phyloP scores from a whole-genome alignment of 1,140 invertebrate genomes.

The Calliphora vicina region DNA sequence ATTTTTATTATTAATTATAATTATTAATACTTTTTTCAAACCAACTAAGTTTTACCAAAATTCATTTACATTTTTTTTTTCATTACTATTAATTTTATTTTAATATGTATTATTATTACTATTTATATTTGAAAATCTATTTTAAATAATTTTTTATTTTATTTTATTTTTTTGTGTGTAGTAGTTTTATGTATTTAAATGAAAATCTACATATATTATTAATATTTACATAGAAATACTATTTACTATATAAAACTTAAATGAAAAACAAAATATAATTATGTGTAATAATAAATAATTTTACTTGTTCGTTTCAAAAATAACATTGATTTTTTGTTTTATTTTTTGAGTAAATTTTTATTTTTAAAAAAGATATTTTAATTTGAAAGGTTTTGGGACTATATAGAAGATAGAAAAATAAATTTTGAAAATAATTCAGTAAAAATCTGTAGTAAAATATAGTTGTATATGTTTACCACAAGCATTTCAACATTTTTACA shows the following conservation, averaged over 20 bases:
- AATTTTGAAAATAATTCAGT: too few species aligned
- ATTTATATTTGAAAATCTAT: neutral
- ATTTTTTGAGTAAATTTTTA: constrained; percentile 6
- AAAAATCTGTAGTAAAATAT: too few species aligned
- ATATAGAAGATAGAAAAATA: too few species aligned
- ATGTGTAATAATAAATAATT: constrained; percentile 39
- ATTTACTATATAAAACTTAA: constrained; percentile 26
- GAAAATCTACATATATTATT: neutral
- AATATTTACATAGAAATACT: neutral
- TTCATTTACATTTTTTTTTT: neutral
- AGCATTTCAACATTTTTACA: too few species aligned
- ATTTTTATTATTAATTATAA: neutral
- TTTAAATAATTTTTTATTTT: neutral
- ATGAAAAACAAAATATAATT: constrained; percentile 37
- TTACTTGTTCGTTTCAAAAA: constrained; percentile 38
- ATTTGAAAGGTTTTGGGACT: too few species aligned
- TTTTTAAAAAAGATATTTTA: neutral
- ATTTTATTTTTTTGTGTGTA: neutral
- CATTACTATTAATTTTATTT: neutral
- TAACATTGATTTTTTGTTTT: constrained; percentile 35
- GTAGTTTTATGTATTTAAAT: constrained; percentile 13
- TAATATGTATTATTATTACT: neutral
- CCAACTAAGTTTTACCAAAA: neutral
- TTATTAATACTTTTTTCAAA: neutral
- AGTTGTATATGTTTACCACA: too few species aligned